phyloP scores from a whole-genome alignment of 2,888 invertebrate genomes.

The Hirudinaria manillensis region DNA sequence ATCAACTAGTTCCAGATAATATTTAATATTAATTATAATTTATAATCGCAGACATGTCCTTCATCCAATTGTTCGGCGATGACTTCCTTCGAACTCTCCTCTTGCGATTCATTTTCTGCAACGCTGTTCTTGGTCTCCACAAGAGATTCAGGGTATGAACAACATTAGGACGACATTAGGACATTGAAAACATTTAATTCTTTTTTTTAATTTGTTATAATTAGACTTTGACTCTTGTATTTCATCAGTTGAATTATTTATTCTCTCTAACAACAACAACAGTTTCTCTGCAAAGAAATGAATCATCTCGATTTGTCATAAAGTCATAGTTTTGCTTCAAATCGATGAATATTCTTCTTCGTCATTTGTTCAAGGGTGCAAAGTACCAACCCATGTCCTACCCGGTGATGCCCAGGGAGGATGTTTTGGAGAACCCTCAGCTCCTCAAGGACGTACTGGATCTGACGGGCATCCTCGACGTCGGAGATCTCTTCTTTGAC shows the following conservation, averaged over 20 bases:
- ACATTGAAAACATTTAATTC: neutral
- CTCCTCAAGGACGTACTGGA: conserved; percentile 69
- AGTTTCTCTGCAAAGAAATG: too few relatives aligned
- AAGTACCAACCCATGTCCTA: conserved; percentile 78
- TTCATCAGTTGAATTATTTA: too few relatives aligned
- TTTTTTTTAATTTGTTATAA: too few relatives aligned
- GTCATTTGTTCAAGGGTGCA: conserved; percentile 61
- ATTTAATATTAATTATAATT: too few relatives aligned
- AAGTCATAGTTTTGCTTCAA: too few relatives aligned
- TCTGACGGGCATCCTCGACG: conserved; percentile 75
- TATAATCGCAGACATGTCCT: conserved; percentile 53
- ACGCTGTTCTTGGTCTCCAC: conserved; percentile 79
- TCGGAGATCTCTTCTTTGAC: conserved; percentile 67
- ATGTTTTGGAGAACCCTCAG: conserved; percentile 75
- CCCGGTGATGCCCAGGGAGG: conserved; percentile 78
- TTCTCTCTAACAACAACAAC: too few relatives aligned
- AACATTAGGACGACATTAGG: neutral
- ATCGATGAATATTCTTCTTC: too few relatives aligned
- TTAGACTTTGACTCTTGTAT: neutral
- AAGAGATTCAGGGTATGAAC: conserved; percentile 63
- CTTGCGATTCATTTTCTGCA: conserved; percentile 86
- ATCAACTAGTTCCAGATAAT: too few relatives aligned
- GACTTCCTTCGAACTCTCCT: conserved; percentile 83
- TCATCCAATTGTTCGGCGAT: conserved; percentile 82
- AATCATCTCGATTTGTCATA: too few relatives aligned